Percentiles rank a stretch among this genome's conserved stretches.
Evolutionary conservation across 2,888 invertebrate species (phyloP).

Genomic region (Drosophila basisetae): DNA sequence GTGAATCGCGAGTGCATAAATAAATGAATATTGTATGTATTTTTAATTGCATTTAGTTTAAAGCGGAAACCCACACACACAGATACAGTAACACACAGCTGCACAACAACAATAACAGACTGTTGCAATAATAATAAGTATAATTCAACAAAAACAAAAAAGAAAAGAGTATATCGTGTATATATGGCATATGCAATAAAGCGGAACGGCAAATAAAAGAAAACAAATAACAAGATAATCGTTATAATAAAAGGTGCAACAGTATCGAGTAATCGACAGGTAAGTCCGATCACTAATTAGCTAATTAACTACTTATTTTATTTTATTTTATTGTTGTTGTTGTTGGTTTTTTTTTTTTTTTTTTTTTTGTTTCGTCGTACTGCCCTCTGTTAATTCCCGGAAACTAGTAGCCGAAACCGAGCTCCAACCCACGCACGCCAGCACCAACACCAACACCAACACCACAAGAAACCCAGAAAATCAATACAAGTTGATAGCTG

Average conservation of each 20-base stretch:
- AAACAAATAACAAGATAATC: conserved; percentile 28
- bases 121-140: conserved; percentile 39
- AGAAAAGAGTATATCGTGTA: conserved; percentile 6
- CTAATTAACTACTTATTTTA: conserved; percentile 42
- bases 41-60: conserved; percentile 69
- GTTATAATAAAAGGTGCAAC: conserved; percentile 23
- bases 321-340: background rate
- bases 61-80: conserved; percentile 65
- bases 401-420: conserved; percentile 13
- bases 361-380: background rate
- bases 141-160: conserved; percentile 11
- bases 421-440: conserved; percentile 1
- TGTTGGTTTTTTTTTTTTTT: background rate
- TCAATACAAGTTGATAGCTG: conserved; percentile 52
- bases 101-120: conserved; percentile 43
- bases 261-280: conserved; percentile 30
- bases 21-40: conserved; percentile 40
- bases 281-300: conserved; percentile 51
- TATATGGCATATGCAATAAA: conserved; percentile 36
- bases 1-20: conserved; percentile 49
- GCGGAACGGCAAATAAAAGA: conserved; percentile 29
- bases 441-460: background rate
- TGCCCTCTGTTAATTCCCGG: conserved; percentile 30
- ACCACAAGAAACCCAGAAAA: conserved; percentile 39
- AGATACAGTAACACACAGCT: conserved; percentile 22